A percentile compares a stretch with the other conserved stretches of the same genome.
phyloP scores from a whole-genome alignment of 2,797 vertebrate species.

The Syngnathus acus region DNA sequence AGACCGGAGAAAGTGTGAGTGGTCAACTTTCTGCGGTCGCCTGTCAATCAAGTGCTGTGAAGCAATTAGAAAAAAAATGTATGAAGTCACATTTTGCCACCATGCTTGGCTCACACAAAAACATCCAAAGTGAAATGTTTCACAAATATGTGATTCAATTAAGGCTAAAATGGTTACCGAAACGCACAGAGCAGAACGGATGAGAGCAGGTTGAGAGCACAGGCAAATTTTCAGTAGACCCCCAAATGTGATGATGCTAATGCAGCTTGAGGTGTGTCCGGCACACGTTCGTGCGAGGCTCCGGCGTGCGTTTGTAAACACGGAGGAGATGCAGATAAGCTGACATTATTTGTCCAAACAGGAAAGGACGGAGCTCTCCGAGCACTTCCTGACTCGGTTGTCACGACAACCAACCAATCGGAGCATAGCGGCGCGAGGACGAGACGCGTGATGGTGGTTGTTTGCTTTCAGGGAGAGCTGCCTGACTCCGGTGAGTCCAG shows the following conservation, averaged over 20 bases:
- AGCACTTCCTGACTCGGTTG: constrained; percentile 50
- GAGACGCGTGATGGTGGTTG: background rate
- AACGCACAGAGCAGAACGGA: background rate
- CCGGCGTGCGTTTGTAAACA: constrained; percentile 11
- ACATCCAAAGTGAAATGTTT: background rate
- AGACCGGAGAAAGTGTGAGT: background rate
- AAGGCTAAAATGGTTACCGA: background rate
- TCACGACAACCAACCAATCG: background rate
- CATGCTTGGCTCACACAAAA: background rate
- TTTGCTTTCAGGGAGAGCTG: constrained; percentile 75
- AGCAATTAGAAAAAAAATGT: too few species aligned
- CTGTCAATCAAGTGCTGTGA: background rate
- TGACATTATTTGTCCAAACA: constrained; percentile 59
- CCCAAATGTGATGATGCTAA: background rate
- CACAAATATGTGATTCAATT: background rate
- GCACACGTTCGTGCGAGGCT: constrained; percentile 4
- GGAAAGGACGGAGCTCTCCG: constrained; percentile 50
- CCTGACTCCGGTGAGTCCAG: constrained; percentile 76
- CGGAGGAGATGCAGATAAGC: constrained; percentile 11
- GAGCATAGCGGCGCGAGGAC: background rate
- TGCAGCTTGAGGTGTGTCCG: background rate
- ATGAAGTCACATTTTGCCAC: background rate
- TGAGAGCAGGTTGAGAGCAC: background rate
- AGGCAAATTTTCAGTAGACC: background rate
- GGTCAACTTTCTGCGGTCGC: background rate